Evolutionary conservation across 1,140 invertebrate species (phyloP), one percentile per base, ranked within the genome.

Genomic region (Drosophila mayri): DNA sequence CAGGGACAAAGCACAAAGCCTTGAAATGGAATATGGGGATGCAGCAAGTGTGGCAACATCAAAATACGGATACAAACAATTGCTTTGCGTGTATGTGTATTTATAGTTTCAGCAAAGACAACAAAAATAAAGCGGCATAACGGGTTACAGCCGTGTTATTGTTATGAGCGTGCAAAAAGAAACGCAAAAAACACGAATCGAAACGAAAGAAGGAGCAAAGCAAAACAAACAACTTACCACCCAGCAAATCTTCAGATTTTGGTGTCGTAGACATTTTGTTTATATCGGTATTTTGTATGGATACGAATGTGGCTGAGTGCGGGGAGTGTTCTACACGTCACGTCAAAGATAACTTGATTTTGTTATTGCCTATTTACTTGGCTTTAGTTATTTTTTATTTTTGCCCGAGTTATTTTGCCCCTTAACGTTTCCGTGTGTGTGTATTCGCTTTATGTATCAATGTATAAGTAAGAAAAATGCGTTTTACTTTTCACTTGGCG

Each of bases 181-280:
- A 35, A 60, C 54, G 66, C 63, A 54, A 40, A 67, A 57, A 58
- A 57, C 35, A 46, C 32, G 70, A 63, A 72, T 25, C 30, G 50
- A 41, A 25, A 64, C 25, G 20, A 70, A 60, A 54, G 41, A 63
- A 60, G 22, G 62, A 58, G 60, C 59, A 76, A 76, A 63, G 43
- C 52, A 72, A 61, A 72, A 71, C 72, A 57, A 72, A 72, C 66
- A 78, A 88, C 85, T 88, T 88, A 88, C 85, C 85, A 79, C 85
- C 85, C 65, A 88, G 85, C 86, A 88, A 88, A 88, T 88, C 85
- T 88, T 88, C 85, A 54, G 85, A 90, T 88, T 90, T 88, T 85
- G 85, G 85, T 81, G 85, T 88, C 78, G 85, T 90, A 81, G 85
- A 88, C 85, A 88, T 88, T 84, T 84, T 90, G 81, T 90, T 77